Conservation (phyloP, 2,797 vertebrate species). For the Danio kyathit region DNA sequence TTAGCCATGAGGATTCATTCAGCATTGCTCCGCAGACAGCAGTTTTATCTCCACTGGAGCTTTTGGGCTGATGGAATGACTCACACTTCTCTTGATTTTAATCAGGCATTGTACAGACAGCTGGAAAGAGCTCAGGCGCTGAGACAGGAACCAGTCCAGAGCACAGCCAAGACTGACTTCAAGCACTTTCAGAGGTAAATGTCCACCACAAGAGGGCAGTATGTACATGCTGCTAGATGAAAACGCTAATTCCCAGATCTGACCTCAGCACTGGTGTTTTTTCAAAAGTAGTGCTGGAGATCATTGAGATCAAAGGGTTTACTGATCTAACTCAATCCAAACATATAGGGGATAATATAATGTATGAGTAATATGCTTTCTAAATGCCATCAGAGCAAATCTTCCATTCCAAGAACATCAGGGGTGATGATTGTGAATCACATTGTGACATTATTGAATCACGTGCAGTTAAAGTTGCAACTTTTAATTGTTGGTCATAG, state of each 20-base stretch:
- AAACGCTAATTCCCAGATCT: not conserved
- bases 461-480: too few relatives aligned
- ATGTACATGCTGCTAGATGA: constrained; percentile 6
- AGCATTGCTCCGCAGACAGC: not conserved
- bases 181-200: constrained; percentile 58
- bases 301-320: constrained; percentile 20
- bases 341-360: constrained; percentile 10
- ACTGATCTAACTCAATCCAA: not conserved
- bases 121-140: constrained; percentile 26
- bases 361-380: not conserved
- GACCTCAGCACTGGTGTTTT: constrained; percentile 9
- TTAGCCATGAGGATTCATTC: constrained; percentile 16
- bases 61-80: constrained; percentile 11
- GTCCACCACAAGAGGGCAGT: constrained; percentile 58
- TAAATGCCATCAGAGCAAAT: not conserved
- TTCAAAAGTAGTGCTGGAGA: constrained; percentile 1
- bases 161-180: constrained; percentile 54
- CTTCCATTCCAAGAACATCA: not conserved
- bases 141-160: constrained; percentile 30
- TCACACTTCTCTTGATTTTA: constrained; percentile 44
- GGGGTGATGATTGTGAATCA: not conserved
- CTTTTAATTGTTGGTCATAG: too few relatives aligned
- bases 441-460: too few relatives aligned
- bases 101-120: constrained; percentile 56
- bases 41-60: constrained; percentile 26